Percentiles rank a stretch among this genome's conserved stretches.
phyloP scores from a whole-genome alignment of 2,113 vertebrate species.

The Synodontis membranacea region DNA sequence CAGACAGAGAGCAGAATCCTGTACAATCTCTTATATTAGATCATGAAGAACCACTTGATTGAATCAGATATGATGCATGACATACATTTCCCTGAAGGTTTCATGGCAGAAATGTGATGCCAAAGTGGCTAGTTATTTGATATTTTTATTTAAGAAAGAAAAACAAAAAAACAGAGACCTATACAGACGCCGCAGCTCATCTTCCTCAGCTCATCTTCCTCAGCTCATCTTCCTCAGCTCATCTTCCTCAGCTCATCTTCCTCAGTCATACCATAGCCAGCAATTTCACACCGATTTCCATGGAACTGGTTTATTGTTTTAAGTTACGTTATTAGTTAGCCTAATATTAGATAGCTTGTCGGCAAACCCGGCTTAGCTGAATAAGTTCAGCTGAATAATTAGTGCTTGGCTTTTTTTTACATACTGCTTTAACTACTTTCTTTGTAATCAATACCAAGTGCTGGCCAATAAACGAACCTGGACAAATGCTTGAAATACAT shows the following conservation, averaged over 20 bases:
- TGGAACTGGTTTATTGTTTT: neutral
- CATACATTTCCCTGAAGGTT: neutral
- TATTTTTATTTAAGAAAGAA: neutral
- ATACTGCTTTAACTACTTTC: neutral
- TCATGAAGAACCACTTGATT: neutral
- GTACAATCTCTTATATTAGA: neutral
- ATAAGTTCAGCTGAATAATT: neutral
- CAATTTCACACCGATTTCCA: neutral
- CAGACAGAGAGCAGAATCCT: neutral
- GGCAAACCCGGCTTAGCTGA: neutral
- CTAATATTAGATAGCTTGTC: neutral
- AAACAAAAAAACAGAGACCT: neutral
- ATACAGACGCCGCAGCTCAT: neutral
- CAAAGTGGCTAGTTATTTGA: neutral
- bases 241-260: neutral
- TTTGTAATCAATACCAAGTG: neutral
- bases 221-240: neutral
- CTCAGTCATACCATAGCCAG: neutral
- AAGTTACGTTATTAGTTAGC: neutral
- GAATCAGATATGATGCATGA: neutral
- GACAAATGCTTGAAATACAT: neutral
- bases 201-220: neutral
- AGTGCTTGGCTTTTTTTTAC: neutral
- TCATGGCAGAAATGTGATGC: neutral
- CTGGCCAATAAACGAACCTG: neutral